These are phyloP conservation scores for Mesorhabditis sp. DNA, from an alignment of 2,888 invertebrate species.

Conservation along the genomic window DNA sequence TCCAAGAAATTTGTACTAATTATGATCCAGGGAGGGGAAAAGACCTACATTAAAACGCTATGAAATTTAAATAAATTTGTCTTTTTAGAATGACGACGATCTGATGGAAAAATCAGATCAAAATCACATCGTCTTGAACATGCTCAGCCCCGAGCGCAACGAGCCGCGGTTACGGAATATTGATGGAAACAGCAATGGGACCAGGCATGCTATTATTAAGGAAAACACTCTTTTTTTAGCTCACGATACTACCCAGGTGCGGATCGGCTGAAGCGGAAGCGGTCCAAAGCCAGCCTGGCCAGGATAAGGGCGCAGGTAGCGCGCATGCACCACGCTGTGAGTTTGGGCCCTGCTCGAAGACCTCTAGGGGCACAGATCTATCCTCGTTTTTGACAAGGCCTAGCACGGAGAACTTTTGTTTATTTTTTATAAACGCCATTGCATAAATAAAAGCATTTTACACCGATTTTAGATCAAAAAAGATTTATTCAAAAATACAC, in stretches of 20 bases:
- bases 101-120: constrained; percentile 8
- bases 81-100: constrained; percentile 20
- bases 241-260: constrained; percentile 27
- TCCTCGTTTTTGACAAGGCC: no score
- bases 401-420: no score
- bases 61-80: neutral
- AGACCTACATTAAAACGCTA: neutral
- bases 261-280: constrained; percentile 35
- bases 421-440: no score
- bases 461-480: no score
- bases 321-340: constrained; percentile 37
- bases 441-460: no score
- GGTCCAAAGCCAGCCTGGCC: constrained; percentile 33
- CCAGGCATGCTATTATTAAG: constrained; percentile 13
- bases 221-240: no score
- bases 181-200: constrained; percentile 29
- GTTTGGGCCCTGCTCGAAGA: constrained; percentile 10
- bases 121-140: constrained; percentile 40
- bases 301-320: constrained; percentile 39
- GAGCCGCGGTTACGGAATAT: constrained; percentile 39
- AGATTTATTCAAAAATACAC: no score
- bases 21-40: no score
- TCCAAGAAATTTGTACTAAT: no score
- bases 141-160: constrained; percentile 27
- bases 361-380: no score